A percentile compares a stretch with the other conserved stretches of the same genome.
phyloP scores from a whole-genome alignment of 1,140 invertebrate species.

The Apis florea region DNA sequence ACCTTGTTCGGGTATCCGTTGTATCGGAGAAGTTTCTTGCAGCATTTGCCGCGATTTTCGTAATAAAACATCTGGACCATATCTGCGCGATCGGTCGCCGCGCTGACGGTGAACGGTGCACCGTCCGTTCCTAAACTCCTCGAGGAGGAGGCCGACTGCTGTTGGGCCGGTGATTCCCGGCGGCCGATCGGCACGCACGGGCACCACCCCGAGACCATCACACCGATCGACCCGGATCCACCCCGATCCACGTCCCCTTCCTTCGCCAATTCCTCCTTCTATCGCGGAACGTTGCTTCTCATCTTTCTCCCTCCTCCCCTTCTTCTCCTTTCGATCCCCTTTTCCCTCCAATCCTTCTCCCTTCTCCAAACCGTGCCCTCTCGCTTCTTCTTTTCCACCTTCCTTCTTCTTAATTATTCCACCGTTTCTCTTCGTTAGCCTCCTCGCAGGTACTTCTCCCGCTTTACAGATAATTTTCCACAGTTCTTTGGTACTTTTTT shows the following conservation, averaged over 20 bases:
- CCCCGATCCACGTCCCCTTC: conserved; percentile 48
- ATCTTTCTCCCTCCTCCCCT: conserved; percentile 21
- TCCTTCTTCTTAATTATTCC: too few species aligned
- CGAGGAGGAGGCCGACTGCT: conserved; percentile 53
- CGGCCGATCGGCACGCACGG: conserved; percentile 79
- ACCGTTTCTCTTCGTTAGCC: not conserved
- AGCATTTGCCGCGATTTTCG: conserved; percentile 86
- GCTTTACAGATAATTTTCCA: not conserved
- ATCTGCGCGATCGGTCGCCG: conserved; percentile 74
- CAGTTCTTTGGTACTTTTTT: conserved; percentile 23
- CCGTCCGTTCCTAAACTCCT: conserved; percentile 66
- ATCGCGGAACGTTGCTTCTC: conserved; percentile 22
- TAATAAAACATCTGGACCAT: conserved; percentile 88
- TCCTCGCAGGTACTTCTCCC: not conserved
- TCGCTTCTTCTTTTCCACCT: too few species aligned
- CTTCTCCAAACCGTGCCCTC: too few species aligned
- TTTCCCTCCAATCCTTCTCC: not conserved
- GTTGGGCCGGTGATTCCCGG: conserved; percentile 74
- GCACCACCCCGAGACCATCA: conserved; percentile 80
- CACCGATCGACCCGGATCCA: conserved; percentile 60
- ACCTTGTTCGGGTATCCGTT: conserved; percentile 88
- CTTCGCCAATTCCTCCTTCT: conserved; percentile 54
- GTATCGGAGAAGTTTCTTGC: conserved; percentile 86
- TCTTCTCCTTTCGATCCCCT: not conserved
- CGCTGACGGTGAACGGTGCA: conserved; percentile 74